These are phyloP conservation scores for Procambarus virginalis DNA, from an alignment of 1,140 invertebrate species.

Conservation along the genomic window DNA sequence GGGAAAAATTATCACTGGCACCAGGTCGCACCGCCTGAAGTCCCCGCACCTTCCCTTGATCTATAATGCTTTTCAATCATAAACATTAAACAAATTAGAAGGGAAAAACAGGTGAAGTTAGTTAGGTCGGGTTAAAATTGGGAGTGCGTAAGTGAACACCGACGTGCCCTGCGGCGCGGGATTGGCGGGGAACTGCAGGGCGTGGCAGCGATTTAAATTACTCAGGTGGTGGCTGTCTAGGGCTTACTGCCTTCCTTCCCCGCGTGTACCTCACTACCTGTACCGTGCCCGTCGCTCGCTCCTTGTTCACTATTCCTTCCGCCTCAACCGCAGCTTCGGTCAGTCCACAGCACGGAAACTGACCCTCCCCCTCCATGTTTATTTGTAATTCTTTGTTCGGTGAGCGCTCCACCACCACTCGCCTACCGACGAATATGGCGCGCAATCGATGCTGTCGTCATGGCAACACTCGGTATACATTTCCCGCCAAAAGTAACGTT, in stretches of 20 bases:
- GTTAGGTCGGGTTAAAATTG: neutral
- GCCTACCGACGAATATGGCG: slow-evolving; percentile 27
- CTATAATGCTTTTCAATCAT: too few species aligned
- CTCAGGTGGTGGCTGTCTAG: neutral
- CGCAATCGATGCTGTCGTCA: slow-evolving; percentile 49
- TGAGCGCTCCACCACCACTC: neutral
- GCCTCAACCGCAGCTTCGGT: neutral
- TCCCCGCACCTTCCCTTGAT: too few species aligned
- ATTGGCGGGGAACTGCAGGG: neutral
- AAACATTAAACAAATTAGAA: neutral
- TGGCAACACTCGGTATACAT: slow-evolving; percentile 45
- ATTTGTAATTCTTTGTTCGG: neutral
- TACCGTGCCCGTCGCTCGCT: neutral
- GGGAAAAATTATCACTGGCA: neutral
- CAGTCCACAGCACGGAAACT: neutral
- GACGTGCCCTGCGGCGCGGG: neutral
- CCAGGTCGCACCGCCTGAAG: neutral
- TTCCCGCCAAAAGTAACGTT: slow-evolving; percentile 44
- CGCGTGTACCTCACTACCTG: neutral
- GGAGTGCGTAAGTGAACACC: neutral
- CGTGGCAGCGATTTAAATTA: slow-evolving; percentile 19
- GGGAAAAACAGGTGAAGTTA: neutral
- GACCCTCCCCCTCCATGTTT: too few species aligned
- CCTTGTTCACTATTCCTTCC: neutral
- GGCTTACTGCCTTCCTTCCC: neutral